Evolutionary conservation across 2,888 invertebrate species (phyloP).

Genomic region (Agrotis ipsilon): DNA sequence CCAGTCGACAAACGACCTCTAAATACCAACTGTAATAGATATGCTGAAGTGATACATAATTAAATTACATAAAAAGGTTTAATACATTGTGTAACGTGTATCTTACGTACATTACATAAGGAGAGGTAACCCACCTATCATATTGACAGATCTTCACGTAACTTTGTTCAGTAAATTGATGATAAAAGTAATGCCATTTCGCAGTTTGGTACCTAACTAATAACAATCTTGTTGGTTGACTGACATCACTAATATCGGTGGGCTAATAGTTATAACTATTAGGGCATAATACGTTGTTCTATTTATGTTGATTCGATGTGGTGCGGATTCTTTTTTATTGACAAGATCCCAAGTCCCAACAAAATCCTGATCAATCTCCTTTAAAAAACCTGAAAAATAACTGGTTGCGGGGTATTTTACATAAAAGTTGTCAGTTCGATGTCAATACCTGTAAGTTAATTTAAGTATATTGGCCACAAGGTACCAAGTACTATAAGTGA

Average conservation of each 20-base stretch:
- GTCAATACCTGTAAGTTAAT: background rate
- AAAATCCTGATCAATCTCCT: background rate
- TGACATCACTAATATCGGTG: conserved; percentile 31
- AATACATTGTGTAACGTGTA: conserved; percentile 40
- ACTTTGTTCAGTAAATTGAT: conserved; percentile 28
- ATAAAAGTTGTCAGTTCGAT: background rate
- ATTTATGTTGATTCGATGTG: background rate
- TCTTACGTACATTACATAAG: conserved; percentile 48
- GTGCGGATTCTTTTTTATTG: conserved; percentile 21
- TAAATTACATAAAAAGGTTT: conserved; percentile 58
- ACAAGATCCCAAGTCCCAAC: background rate
- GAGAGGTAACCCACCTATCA: conserved; percentile 5
- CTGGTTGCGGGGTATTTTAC: background rate
- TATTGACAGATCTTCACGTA: conserved; percentile 47
- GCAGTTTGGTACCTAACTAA: conserved; percentile 11
- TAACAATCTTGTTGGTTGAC: conserved; percentile 27
- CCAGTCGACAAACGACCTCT: conserved; percentile 70
- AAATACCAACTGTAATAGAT: conserved; percentile 67
- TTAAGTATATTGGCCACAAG: background rate
- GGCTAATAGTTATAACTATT: conserved; percentile 52
- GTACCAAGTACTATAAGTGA: background rate
- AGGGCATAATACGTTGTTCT: conserved; percentile 23
- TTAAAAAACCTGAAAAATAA: background rate
- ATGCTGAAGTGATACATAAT: conserved; percentile 57
- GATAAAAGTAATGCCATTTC: conserved; percentile 16